Conservation (phyloP, 2,113 vertebrate species). For the Archocentrus centrarchus region DNA sequence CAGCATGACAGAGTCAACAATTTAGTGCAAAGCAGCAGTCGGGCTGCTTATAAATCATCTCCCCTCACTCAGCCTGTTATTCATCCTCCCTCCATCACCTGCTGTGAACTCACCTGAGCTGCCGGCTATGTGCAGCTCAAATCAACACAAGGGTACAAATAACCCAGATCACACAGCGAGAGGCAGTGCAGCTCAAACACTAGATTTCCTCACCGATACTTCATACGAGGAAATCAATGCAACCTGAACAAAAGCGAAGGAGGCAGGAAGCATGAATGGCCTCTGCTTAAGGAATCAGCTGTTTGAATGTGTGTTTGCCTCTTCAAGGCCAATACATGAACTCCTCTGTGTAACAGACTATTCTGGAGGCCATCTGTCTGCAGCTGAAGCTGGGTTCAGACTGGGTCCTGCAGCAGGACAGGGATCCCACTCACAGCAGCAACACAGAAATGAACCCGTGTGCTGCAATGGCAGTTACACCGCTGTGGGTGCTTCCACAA, state of each 20-base stretch:
- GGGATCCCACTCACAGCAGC: background rate
- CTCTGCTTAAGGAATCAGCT: background rate
- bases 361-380: background rate
- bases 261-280: background rate
- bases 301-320: background rate
- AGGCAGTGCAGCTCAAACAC: background rate
- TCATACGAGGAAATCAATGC: background rate
- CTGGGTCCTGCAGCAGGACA: background rate
- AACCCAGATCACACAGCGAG: background rate
- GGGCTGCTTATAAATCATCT: conserved; percentile 21
- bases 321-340: background rate
- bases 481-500: background rate
- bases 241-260: background rate
- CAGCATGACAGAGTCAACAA: background rate
- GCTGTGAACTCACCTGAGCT: conserved; percentile 13
- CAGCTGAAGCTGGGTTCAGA: background rate
- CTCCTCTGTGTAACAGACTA: background rate
- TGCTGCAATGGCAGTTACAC: background rate
- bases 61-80: background rate
- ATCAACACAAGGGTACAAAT: background rate
- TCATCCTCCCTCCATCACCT: conserved; percentile 7
- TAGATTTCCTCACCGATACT: background rate
- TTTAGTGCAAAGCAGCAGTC: background rate
- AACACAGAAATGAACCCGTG: background rate
- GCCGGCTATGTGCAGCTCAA: background rate